These are phyloP conservation scores for Brachymystax lenok DNA, from an alignment of 2,797 vertebrate species.

Conservation along the genomic window DNA sequence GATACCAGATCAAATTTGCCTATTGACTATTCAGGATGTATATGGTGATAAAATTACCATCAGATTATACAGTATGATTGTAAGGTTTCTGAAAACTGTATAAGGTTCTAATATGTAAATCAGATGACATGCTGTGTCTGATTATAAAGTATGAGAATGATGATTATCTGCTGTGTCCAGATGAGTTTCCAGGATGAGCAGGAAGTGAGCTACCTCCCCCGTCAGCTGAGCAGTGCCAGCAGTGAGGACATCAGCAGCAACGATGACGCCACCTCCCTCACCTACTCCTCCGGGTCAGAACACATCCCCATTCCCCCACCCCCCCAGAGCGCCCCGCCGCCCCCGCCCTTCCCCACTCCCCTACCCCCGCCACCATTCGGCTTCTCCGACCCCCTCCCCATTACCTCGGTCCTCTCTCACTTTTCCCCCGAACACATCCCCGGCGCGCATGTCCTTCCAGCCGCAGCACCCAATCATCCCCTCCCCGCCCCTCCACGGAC, in stretches of 20 bases:
- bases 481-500: slow-evolving; percentile 74
- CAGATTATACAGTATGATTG: background rate
- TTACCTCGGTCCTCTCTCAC: slow-evolving; percentile 48
- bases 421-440: slow-evolving; percentile 72
- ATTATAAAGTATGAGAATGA: background rate
- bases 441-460: slow-evolving; percentile 68
- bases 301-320: slow-evolving; percentile 90
- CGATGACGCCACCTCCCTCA: slow-evolving; percentile 88
- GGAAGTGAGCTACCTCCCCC: slow-evolving; percentile 79
- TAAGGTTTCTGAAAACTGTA: background rate
- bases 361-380: slow-evolving; percentile 83
- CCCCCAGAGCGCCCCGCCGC: slow-evolving; percentile 86
- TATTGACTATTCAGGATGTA: no score
- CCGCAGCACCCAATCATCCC: slow-evolving; percentile 81
- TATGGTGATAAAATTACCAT: no score
- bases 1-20: no score
- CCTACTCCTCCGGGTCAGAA: slow-evolving; percentile 90
- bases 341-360: slow-evolving; percentile 81
- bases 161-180: slow-evolving; percentile 61
- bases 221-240: slow-evolving; percentile 86
- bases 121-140: background rate
- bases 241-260: slow-evolving; percentile 85
- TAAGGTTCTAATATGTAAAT: background rate
- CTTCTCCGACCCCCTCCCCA: slow-evolving; percentile 79
- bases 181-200: slow-evolving; percentile 98